These are phyloP conservation scores for Diploptera punctata DNA, from an alignment of 2,888 invertebrate species.

Conservation along the genomic window DNA sequence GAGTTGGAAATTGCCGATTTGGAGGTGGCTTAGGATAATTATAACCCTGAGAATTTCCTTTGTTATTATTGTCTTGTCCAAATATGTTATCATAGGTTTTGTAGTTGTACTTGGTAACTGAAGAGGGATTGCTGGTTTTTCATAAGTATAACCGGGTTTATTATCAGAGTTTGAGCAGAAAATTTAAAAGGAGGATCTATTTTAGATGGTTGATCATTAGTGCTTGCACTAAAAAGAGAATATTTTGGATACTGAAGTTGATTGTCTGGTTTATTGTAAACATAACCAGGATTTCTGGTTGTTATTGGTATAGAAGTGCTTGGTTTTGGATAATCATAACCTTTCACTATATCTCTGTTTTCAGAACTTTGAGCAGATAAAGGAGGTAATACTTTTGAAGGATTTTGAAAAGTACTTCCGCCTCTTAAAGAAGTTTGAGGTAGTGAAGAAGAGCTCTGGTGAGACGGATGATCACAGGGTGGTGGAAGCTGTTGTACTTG, in stretches of 20 bases:
- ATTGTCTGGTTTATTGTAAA: not conserved
- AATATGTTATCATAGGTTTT: not conserved
- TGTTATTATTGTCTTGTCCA: not conserved
- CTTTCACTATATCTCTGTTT: not conserved
- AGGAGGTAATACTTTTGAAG: not conserved
- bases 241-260: not conserved
- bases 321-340: not conserved
- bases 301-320: not conserved
- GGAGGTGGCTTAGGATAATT: not conserved
- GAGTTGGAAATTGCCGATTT: not conserved
- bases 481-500: not conserved
- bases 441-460: not conserved
- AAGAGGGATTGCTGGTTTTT: not conserved
- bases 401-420: not conserved
- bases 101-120: not conserved
- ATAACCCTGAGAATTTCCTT: not conserved
- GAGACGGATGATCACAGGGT: not conserved
- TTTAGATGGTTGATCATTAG: not conserved
- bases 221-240: not conserved
- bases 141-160: not conserved
- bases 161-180: not conserved
- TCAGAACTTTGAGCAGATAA: not conserved
- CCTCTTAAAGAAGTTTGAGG: not conserved
- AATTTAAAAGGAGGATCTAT: not conserved
- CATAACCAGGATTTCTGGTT: not conserved